Evolutionary conservation across 2,888 invertebrate species (phyloP).

Genomic region (Ariolimax columbianus): DNA sequence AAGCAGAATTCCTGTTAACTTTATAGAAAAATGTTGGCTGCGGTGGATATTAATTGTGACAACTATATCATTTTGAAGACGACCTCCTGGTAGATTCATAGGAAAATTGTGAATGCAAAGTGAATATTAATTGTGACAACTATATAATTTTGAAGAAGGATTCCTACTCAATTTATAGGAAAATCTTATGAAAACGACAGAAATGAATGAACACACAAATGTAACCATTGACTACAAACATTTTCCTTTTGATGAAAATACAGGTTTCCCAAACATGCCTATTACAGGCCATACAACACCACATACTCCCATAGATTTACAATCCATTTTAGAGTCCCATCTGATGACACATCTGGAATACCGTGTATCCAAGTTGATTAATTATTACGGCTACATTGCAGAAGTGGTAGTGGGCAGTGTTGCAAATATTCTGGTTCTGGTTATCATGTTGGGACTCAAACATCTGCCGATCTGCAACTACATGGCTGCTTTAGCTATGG

Average conservation of each 20-base stretch:
- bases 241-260: not conserved
- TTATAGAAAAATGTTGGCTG: too few relatives aligned
- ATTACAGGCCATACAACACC: not conserved
- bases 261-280: not conserved
- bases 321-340: not conserved
- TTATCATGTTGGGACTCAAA: slow-evolving; percentile 64
- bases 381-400: slow-evolving; percentile 62
- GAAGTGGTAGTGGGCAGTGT: slow-evolving; percentile 66
- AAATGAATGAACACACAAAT: not conserved
- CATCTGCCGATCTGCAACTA: slow-evolving; percentile 67
- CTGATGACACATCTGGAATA: slow-evolving; percentile 54
- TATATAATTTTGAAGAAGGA: not conserved
- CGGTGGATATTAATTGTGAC: too few relatives aligned
- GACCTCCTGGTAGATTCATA: too few relatives aligned
- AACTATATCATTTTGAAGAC: too few relatives aligned
- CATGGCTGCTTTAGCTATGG: slow-evolving; percentile 65
- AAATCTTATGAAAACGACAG: too few relatives aligned
- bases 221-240: not conserved
- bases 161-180: too few relatives aligned
- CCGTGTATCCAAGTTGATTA: slow-evolving; percentile 56
- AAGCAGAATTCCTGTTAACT: too few relatives aligned
- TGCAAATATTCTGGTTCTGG: slow-evolving; percentile 66
- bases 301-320: not conserved
- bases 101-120: too few relatives aligned
- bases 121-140: too few relatives aligned